Evolutionary conservation across 2,113 vertebrate species (phyloP).

Genomic region (Vulpes vulpes): DNA sequence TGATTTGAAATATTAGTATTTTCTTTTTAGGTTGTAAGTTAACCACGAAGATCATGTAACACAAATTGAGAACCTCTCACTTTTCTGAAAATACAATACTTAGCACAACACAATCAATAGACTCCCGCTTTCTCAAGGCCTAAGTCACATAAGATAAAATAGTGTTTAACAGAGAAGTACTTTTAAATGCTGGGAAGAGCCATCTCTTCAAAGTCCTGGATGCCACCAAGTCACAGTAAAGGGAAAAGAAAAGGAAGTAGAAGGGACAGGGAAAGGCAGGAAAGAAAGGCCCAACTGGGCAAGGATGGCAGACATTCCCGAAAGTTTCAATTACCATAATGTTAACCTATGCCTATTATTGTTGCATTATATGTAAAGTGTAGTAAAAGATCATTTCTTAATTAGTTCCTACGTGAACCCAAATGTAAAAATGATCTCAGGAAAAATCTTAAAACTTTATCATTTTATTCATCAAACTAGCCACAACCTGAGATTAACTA

Average conservation of each 20-base stretch:
- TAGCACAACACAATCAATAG: not conserved
- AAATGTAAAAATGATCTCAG: constrained; percentile 65
- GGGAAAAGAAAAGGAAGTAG: not conserved
- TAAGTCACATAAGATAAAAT: not conserved
- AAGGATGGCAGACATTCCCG: not conserved
- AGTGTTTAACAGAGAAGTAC: constrained; percentile 25
- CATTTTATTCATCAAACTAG: constrained; percentile 63
- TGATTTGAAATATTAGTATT: constrained; percentile 36
- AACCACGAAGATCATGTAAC: not conserved
- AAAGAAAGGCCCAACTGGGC: not conserved
- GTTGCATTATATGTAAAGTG: not conserved
- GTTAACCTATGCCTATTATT: not conserved
- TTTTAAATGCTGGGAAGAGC: constrained; percentile 35
- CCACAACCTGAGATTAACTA: not conserved
- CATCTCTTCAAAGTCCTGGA: constrained; percentile 24
- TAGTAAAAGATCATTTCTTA: not conserved
- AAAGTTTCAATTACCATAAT: not conserved
- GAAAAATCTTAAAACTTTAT: constrained; percentile 51
- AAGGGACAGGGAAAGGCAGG: not conserved
- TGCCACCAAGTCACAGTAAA: not conserved
- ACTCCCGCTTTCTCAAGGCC: constrained; percentile 33
- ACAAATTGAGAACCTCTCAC: constrained; percentile 33
- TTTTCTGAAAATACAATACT: constrained; percentile 58
- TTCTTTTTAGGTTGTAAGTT: not conserved
- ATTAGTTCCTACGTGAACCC: not conserved